Evolutionary conservation across 2,888 invertebrate species (phyloP).

Genomic region (Pimpla rufipes): DNA sequence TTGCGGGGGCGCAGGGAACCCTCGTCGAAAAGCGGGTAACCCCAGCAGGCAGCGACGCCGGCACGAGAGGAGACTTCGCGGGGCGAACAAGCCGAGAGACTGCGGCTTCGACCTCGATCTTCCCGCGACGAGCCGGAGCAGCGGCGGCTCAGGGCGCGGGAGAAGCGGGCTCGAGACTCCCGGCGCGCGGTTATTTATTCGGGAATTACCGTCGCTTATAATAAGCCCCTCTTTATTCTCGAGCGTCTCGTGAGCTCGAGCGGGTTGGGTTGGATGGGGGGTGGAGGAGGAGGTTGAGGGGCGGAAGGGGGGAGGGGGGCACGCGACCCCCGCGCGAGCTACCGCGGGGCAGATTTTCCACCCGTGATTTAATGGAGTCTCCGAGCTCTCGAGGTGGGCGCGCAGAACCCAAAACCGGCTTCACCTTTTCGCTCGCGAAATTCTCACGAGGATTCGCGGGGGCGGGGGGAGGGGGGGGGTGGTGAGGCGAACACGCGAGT

Average conservation of each 20-base stretch:
- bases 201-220: conserved; percentile 85
- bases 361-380: conserved; percentile 84
- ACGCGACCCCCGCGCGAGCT: conserved; percentile 73
- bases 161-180: conserved; percentile 69
- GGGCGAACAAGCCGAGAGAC: conserved; percentile 41
- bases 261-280: too few species aligned
- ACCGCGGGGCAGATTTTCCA: conserved; percentile 82
- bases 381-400: conserved; percentile 18
- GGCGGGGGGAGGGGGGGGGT: too few species aligned
- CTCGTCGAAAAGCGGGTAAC: conserved; percentile 61
- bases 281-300: too few species aligned
- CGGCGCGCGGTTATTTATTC: conserved; percentile 83
- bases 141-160: conserved; percentile 34
- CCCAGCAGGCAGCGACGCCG: conserved; percentile 31
- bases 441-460: conserved; percentile 54
- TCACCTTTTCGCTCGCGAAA: conserved; percentile 62
- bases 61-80: conserved; percentile 19
- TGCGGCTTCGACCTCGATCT: conserved; percentile 77
- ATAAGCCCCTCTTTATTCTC: conserved; percentile 85
- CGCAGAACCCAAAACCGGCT: conserved; percentile 47
- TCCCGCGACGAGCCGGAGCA: conserved; percentile 35
- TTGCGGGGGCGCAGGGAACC: conserved; percentile 61
- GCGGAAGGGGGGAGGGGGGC: too few species aligned
- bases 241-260: conserved; percentile 72
- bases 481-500: conserved; percentile 27